Base-by-base conservation (phyloP, 2,888 invertebrate genomes). In the Tenthredo amoena region DNA sequence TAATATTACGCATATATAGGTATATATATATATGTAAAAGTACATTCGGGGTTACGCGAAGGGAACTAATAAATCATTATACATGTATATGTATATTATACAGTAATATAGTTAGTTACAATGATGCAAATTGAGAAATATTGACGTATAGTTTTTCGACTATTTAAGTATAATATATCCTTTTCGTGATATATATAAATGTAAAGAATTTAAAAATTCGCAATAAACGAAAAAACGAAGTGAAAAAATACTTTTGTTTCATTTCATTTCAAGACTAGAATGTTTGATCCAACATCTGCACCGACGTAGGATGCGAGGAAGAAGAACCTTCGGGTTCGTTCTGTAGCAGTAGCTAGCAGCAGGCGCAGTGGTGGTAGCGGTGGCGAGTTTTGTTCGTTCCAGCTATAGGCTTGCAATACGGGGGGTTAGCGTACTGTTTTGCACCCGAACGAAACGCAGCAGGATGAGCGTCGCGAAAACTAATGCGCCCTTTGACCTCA, bases 401-500 rank as follows among this genome's bases (percentile, higher is more conserved):
- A 18, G 18, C 76, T 47, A 47, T n/a, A 55, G 55, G 79, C 37
- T 47, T 55, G 79, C 79, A 76, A 26, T 40, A 31, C 31, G 37
- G 74, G 21, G 9, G 21, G 21, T 21, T 40, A 26, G 65, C 37
- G n/a, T 50, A 85, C 85, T 84, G 82, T 84, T 84, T 85, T 85
- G 81, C 85, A 68, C 74, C 71, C 84, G 62, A n/a, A 74, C 72
- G 40, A 40, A 68, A 43, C 72, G 40, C 77, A 82, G 40, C 71
- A 72, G 50, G 83, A 84, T 77, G 86, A 83, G 81, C 62, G 85
- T 47, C 85, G 43, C 85, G 55, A 72, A 72, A 74, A 76, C 86
- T 72, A 58, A 81, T 62, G 62, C 62, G 72, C 81, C 83, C 86
- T 84, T 86, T 86, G 86, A 84, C 84, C 86, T 86, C 86, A 76